Percentiles rank a stretch among this genome's conserved stretches.
These are phyloP conservation scores for Ginglymostoma cirratum DNA, from an alignment of 2,113 vertebrate species.

Conservation along the genomic window DNA sequence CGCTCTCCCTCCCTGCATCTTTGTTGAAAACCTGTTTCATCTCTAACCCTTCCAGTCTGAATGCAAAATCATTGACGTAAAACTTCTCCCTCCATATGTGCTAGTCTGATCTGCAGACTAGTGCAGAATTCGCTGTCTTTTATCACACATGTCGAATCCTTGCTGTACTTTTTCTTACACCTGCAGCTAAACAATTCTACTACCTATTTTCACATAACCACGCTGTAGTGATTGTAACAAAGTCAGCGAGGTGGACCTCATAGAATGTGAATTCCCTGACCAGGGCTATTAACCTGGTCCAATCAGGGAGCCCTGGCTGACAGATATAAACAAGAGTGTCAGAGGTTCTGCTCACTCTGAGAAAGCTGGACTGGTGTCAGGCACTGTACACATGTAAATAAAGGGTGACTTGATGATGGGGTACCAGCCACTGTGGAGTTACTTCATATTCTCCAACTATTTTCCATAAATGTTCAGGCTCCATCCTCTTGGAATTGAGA, in stretches of 20 bases:
- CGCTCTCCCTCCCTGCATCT: neutral
- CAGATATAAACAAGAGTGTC: too few relatives aligned
- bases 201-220: neutral
- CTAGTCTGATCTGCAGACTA: neutral
- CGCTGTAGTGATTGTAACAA: neutral
- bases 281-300: too few relatives aligned
- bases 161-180: neutral
- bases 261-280: too few relatives aligned
- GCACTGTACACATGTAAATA: too few relatives aligned
- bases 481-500: neutral
- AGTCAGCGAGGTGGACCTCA: too few relatives aligned
- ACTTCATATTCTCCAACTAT: neutral
- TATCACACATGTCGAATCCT: neutral
- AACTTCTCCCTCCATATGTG: neutral
- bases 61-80: neutral
- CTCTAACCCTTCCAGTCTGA: neutral
- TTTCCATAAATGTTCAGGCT: neutral
- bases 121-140: too few relatives aligned
- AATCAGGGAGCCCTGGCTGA: too few relatives aligned
- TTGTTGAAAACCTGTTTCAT: neutral
- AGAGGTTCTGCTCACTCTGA: too few relatives aligned
- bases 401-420: too few relatives aligned
- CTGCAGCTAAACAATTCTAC: neutral
- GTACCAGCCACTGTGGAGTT: too few relatives aligned
- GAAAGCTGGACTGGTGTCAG: too few relatives aligned